A percentile compares a stretch with the other conserved stretches of the same genome.
Evolutionary conservation across 92 coral and sea anemone species (phyloP).

Genomic region (Virgularia gustaviana): DNA sequence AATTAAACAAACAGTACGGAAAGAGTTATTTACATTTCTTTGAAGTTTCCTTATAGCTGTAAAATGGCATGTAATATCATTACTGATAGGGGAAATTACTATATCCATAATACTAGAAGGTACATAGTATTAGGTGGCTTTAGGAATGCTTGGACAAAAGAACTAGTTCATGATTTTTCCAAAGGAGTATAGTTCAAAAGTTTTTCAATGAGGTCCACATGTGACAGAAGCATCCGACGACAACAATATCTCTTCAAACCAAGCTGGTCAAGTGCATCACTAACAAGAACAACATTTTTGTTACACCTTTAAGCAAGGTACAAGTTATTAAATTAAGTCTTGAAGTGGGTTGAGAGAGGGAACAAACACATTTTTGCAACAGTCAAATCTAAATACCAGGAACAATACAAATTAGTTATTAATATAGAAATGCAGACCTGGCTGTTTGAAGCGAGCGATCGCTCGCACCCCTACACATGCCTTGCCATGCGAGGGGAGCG

Average conservation of each 20-base stretch:
- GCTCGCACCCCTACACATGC: too few relatives aligned
- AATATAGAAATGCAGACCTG: neutral
- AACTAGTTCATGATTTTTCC: slow-evolving; percentile 77
- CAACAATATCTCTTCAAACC: slow-evolving; percentile 97
- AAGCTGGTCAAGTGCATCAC: slow-evolving; percentile 95
- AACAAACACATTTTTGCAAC: neutral
- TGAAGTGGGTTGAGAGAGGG: neutral
- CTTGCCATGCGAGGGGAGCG: too few relatives aligned
- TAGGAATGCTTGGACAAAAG: too few relatives aligned
- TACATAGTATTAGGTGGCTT: too few relatives aligned
- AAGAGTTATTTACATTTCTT: too few relatives aligned
- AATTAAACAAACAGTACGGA: too few relatives aligned
- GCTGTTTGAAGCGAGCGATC: too few relatives aligned
- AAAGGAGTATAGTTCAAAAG: slow-evolving; percentile 93
- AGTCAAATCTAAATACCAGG: neutral
- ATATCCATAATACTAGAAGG: too few relatives aligned
- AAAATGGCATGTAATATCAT: too few relatives aligned
- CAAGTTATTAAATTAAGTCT: neutral
- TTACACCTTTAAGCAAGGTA: too few relatives aligned
- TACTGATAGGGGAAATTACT: too few relatives aligned
- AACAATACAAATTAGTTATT: neutral
- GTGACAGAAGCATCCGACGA: slow-evolving; percentile 91
- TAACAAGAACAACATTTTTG: slow-evolving; percentile 5
- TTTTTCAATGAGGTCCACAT: slow-evolving; percentile 95
- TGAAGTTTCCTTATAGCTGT: too few relatives aligned